Evolutionary conservation across 2,888 invertebrate genomes (phyloP), one percentile per base, ranked within the genome.

Genomic region (Plebejus melissa): DNA sequence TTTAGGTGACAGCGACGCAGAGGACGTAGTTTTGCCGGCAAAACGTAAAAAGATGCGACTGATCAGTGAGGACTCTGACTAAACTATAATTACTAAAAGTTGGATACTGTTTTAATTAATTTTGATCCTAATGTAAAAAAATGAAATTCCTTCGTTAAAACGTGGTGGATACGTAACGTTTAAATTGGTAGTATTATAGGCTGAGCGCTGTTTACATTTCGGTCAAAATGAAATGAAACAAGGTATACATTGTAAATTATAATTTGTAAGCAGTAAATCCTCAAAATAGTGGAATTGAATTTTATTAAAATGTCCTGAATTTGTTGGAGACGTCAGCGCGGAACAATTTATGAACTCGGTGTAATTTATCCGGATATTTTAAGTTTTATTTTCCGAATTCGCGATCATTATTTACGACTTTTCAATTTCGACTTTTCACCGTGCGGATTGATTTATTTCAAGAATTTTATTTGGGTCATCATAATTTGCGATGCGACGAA

Each of bases 61-160:
- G 76, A 80, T 93, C 79, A 92, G 92, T 76, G 91, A 92, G 69
- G 93, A 93, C 80, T 93, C 93, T 0, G 92, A 92, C 79, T 91
- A 80, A 79, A 72, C 5, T 22, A 11, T n/a, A 75, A 50, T 22
- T 22, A 22, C 50, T 50, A 54, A 16, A 54, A 54, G 16, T 16
- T 54, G 3, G 3, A 4, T 54, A 16, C 13, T 54, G 54, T 54
- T 54, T 54, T 1, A 4, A 54, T 54, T 16, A 16, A 54, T 54
- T 16, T 16, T 54, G 54, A 4, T 54, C 54, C 0, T 1, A 50
- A 16, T 54, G 54, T 16, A 54, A 54, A 54, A 54, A 38, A 38
- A 46, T 2, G 0, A 46, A 41, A 46, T 46, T 46, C 2, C 9
- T 32, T 46, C 9, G 46, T 54, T 16, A 16, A 16, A 4, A 46